Evolutionary conservation across 1,140 invertebrate species (phyloP), one percentile per base, ranked within the genome.

Genomic region (Liolophura sinensis): DNA sequence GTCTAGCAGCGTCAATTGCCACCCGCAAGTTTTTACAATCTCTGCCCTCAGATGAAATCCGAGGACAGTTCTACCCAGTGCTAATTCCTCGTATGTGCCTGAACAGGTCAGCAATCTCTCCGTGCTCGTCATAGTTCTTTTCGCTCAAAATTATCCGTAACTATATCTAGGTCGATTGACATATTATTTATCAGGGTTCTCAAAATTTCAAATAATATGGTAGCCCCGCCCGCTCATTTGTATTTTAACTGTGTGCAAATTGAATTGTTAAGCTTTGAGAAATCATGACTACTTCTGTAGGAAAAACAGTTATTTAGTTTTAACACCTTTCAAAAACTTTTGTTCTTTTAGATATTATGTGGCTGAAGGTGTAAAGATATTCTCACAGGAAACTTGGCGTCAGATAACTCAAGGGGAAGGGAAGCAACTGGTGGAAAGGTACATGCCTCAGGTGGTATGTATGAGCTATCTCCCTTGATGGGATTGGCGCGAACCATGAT

Each of bases 331-430:
- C 50, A n/a, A 11, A 31, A 20, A 11, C 24, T 58, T 60, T 70
- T 57, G 62, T 25, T 65, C 22, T 57, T 75, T 56, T 69, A 87
- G 87, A 66, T 89, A 89, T 75, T 89, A 88, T 74, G 81, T 88
- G 50, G 88, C 88, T 49, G 88, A 89, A 73, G 88, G 88, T 54
- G 87, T 89, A 4, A 73, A 87, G 47, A 84, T 88, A 16, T 88
- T 88, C 71, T 87, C 86, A 40, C 88, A 89, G 77, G 86, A 88
- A 71, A 88, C 88, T 1, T 89, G 88, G 88, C 75, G 82, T 59
- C 82, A 80, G 66, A 78, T 88, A 14, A 85, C 86, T 24, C 84
- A 81, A 14, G 78, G 78, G 24, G 75, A 81, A 60, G 88, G 88
- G 6, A 83, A 81, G 73, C 71, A 78, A 25, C 72, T 88, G 50